phyloP scores from a whole-genome alignment of 2,113 vertebrate genomes.

The Neolamprologus caudopunctatus region DNA sequence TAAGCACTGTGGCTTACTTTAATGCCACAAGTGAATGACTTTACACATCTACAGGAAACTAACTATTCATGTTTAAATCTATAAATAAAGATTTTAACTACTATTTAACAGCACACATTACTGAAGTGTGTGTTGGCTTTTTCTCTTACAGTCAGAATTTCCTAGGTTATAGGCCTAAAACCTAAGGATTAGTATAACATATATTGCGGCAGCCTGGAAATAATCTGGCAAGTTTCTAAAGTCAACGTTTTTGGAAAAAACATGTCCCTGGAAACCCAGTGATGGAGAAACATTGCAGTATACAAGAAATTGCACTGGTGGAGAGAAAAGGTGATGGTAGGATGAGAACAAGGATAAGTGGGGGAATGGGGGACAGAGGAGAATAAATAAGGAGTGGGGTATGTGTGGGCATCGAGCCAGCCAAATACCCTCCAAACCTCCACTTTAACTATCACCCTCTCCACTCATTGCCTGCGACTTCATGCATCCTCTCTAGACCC shows the following conservation, averaged over 20 bases:
- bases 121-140: background rate
- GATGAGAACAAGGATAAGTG: slow-evolving; percentile 42
- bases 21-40: background rate
- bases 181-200: background rate
- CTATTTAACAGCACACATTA: background rate
- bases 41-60: background rate
- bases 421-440: background rate
- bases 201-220: background rate
- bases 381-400: slow-evolving; percentile 9
- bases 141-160: background rate
- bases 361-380: slow-evolving; percentile 18
- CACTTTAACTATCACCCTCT: background rate
- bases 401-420: slow-evolving; percentile 49
- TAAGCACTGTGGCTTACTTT: background rate
- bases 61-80: background rate
- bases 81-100: background rate
- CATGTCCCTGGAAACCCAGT: background rate
- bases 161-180: background rate
- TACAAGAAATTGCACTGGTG: slow-evolving; percentile 7
- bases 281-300: background rate
- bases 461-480: slow-evolving; percentile 24
- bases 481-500: slow-evolving; percentile 11
- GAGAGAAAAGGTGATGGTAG: slow-evolving; percentile 29
- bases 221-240: background rate
- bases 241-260: background rate